phyloP scores from a whole-genome alignment of 2,888 invertebrate genomes.

The Coremacera marginata region DNA sequence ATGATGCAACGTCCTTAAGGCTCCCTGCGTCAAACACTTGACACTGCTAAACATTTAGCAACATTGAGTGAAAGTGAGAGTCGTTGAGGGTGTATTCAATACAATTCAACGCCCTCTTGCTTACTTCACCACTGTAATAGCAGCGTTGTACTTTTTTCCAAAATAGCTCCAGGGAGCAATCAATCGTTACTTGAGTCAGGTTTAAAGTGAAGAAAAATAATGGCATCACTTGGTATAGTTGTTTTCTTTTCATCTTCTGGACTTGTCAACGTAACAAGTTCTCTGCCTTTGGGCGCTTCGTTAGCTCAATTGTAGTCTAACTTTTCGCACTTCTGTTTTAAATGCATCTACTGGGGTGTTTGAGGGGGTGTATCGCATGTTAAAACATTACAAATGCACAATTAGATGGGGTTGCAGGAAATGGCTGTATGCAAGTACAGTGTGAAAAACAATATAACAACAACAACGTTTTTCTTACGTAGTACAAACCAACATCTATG shows the following conservation, averaged over 20 bases:
- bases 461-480: neutral
- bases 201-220: neutral
- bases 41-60: too few relatives aligned
- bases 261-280: neutral
- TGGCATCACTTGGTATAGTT: slow-evolving; percentile 2
- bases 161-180: slow-evolving; percentile 28
- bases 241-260: neutral
- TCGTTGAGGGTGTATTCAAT: too few relatives aligned
- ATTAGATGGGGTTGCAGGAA: neutral
- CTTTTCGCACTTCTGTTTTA: slow-evolving; percentile 11
- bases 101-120: too few relatives aligned
- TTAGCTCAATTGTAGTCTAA: slow-evolving; percentile 8
- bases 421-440: neutral
- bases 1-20: too few relatives aligned
- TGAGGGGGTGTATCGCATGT: neutral
- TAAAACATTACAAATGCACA: neutral
- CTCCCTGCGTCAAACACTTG: too few relatives aligned
- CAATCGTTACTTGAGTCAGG: slow-evolving; percentile 20
- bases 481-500: neutral
- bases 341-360: neutral
- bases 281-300: neutral
- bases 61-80: too few relatives aligned
- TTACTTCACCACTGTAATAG: too few relatives aligned
- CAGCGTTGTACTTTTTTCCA: too few relatives aligned
- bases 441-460: neutral